Base-by-base conservation (phyloP, 2,797 vertebrate genomes). In the Echiichthys vipera region DNA sequence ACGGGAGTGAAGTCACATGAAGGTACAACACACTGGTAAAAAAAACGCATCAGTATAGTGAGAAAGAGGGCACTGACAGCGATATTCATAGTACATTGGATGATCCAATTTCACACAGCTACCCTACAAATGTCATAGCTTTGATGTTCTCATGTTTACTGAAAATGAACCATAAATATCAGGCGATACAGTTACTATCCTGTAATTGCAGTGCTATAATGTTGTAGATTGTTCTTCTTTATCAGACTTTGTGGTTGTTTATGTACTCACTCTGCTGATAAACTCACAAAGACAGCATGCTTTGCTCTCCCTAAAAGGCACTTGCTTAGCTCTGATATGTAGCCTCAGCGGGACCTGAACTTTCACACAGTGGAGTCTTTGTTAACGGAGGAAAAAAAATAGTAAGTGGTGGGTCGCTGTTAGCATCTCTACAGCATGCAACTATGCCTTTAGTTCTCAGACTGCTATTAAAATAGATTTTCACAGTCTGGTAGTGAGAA, bases 291-390 rank as follows among this genome's bases (percentile, higher is more conserved):
- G 78, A 53, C 64, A 24, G 63, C 77, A 9, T 64, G 80, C 68
- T 74, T 84, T 59, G 75, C 68, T 92, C 85, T 88, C 89, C 91
- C 84, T 87, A 81, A 84, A 89, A 85, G 86, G 84, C 71, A 72
- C 77, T 84, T 77, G 88, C 74, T 68, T 43, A 11, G 75, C 84
- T 80, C 81, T 83, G 89, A 91, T 89, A 80, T 74, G 79, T 53
- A 74, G 79, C 84, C 88, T 86, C 70, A 55, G 75, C 29, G 77
- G 81, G 78, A 87, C 91, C 83, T 91, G 79, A 92, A 89, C 90
- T 86, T 89, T 90, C 77, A 90, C 85, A 95, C 92, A 94, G 89
- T 85, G 75, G 84, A 74, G 76, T 84, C 90, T 92, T 94, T 94
- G 92, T 94, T 92, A 84, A 34, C 4, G 2, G 65, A 32, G 61